phyloP scores from a whole-genome alignment of 2,888 invertebrate genomes.

The Furcula furcula region DNA sequence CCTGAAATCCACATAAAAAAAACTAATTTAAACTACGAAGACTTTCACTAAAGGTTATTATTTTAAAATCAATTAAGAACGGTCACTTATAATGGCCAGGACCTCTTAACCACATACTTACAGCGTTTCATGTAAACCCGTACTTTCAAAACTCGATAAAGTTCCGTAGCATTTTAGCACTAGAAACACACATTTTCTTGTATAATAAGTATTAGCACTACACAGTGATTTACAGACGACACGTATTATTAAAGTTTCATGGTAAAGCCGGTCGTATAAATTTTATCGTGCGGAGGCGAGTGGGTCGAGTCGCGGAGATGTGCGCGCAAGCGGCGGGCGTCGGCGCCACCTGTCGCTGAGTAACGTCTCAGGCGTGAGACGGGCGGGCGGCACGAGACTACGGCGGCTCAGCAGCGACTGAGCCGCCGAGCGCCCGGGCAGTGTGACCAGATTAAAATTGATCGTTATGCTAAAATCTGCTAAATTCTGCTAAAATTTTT shows the following conservation, averaged over 20 bases:
- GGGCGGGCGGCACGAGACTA: conserved; percentile 31
- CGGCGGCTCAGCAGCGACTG: conserved; percentile 61
- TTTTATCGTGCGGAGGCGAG: conserved; percentile 30
- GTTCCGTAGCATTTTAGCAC: conserved; percentile 33
- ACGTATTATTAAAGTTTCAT: conserved; percentile 60
- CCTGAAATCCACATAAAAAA: neutral
- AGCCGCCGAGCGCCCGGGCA: conserved; percentile 42
- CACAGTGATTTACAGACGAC: conserved; percentile 52
- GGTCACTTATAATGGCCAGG: conserved; percentile 18
- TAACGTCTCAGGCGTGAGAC: conserved; percentile 33
- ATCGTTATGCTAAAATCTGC: too few species aligned
- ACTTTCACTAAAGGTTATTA: conserved; percentile 1
- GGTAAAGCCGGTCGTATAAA: conserved; percentile 50
- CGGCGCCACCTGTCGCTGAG: conserved; percentile 65
- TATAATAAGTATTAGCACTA: conserved; percentile 46
- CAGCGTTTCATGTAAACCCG: conserved; percentile 33
- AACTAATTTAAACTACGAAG: neutral
- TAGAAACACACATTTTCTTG: conserved; percentile 37
- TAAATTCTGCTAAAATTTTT: too few species aligned
- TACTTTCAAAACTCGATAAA: conserved; percentile 34
- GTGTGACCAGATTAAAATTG: too few species aligned
- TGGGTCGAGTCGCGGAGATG: conserved; percentile 38
- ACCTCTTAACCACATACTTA: conserved; percentile 34
- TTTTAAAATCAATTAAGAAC: conserved; percentile 15
- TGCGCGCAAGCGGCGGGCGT: conserved; percentile 69